A percentile compares a stretch with the other conserved stretches of the same genome.
phyloP scores from a whole-genome alignment of 2,797 vertebrate genomes.

The Hephaestus fuliginosus region DNA sequence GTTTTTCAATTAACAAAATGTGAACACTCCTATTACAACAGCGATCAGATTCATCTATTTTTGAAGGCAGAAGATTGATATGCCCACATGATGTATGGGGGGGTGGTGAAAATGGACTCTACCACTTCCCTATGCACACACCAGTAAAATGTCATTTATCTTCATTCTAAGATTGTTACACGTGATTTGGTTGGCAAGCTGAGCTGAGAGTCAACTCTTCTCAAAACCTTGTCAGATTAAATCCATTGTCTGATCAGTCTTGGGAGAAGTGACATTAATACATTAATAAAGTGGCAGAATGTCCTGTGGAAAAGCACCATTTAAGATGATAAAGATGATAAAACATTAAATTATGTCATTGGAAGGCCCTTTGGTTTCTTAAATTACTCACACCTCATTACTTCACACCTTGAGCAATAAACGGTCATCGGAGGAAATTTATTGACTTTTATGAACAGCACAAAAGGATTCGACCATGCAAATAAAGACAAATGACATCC shows the following conservation, averaged over 20 bases:
- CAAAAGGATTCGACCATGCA: neutral
- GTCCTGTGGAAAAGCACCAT: slow-evolving; percentile 12
- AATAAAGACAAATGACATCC: neutral
- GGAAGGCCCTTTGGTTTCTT: neutral
- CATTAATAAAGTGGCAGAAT: slow-evolving; percentile 12
- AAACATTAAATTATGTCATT: neutral
- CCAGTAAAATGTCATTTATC: slow-evolving; percentile 49
- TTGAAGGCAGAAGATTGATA: neutral
- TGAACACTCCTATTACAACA: slow-evolving; percentile 7
- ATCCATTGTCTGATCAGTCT: slow-evolving; percentile 26
- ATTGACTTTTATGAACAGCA: neutral
- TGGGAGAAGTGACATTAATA: slow-evolving; percentile 13
- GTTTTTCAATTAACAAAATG: slow-evolving; percentile 13
- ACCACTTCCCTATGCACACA: neutral
- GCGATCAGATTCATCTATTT: slow-evolving; percentile 16
- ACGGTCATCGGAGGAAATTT: neutral
- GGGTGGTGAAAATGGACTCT: slow-evolving; percentile 1
- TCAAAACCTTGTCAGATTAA: slow-evolving; percentile 51
- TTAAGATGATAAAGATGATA: neutral
- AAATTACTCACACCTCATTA: no score
- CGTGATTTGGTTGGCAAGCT: slow-evolving; percentile 45
- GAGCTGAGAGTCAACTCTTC: slow-evolving; percentile 29
- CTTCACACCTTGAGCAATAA: slow-evolving; percentile 8
- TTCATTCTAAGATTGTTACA: slow-evolving; percentile 56
- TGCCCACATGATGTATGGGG: neutral